Conservation (phyloP, 1,140 invertebrate genomes). For the Melanaphis sacchari region DNA sequence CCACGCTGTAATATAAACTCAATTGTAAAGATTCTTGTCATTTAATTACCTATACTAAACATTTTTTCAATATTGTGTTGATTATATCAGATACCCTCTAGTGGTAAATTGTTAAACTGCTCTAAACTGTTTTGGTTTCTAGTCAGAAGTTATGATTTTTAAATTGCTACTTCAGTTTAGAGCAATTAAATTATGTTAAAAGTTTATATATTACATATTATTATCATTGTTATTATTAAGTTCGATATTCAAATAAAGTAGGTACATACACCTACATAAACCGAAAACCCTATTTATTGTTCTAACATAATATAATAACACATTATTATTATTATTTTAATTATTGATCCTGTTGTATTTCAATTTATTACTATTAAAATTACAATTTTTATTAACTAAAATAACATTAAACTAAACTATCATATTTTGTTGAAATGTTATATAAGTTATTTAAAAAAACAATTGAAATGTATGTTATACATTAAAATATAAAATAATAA, state of each 20-base stretch:
- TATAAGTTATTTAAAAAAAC: neutral
- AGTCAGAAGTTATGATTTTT: neutral
- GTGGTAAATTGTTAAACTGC: neutral
- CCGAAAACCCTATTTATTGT: conserved; percentile 14
- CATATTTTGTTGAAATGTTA: conserved; percentile 36
- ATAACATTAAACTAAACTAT: conserved; percentile 31
- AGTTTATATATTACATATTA: conserved; percentile 15
- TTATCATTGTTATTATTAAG: conserved; percentile 19
- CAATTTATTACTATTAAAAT: conserved; percentile 24
- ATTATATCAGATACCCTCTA: neutral
- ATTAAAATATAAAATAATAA: conserved; percentile 27
- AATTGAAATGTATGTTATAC: neutral
- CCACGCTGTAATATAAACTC: neutral
- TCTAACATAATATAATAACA: neutral
- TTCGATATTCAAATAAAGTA: neutral
- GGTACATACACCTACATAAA: neutral
- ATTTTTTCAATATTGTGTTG: neutral
- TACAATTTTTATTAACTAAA: conserved; percentile 4
- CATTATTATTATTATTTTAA: conserved; percentile 21
- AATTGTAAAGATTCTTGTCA: neutral
- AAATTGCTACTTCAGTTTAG: neutral
- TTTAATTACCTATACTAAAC: neutral
- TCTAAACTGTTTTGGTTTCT: neutral
- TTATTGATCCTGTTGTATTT: conserved; percentile 30
- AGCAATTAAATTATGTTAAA: neutral